Conservation (phyloP, 2,113 vertebrate species). For the Triplophysa tibetana region DNA sequence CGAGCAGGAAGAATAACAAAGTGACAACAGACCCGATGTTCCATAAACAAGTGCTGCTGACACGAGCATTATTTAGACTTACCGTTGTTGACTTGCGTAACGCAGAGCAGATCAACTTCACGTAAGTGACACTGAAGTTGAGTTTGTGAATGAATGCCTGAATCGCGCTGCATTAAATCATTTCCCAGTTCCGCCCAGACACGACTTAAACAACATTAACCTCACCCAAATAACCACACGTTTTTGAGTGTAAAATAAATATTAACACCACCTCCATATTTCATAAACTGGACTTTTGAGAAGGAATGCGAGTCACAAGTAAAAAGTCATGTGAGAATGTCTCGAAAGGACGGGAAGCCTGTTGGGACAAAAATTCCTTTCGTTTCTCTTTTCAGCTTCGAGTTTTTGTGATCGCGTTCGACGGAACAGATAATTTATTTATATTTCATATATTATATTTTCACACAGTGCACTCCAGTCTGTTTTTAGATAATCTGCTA, state of each 20-base stretch:
- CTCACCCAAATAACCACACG: not conserved
- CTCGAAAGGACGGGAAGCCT: slow-evolving; percentile 56
- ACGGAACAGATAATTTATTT: not conserved
- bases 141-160: no score
- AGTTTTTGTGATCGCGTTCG: not conserved
- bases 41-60: not conserved
- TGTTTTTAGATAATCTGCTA: not conserved
- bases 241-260: not conserved
- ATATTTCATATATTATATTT: no score
- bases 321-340: slow-evolving; percentile 71
- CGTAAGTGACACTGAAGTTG: not conserved
- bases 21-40: not conserved
- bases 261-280: not conserved
- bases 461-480: no score
- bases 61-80: not conserved
- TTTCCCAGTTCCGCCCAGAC: not conserved
- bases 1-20: not conserved
- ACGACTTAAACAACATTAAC: not conserved
- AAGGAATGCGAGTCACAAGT: slow-evolving; percentile 74
- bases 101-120: not conserved
- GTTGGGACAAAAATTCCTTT: slow-evolving; percentile 63
- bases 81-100: slow-evolving; percentile 3
- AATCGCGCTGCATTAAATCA: not conserved
- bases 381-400: not conserved
- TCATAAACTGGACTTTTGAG: not conserved